Base-by-base conservation (phyloP, 2,888 invertebrate species). In the Ornithoptera alexandrae region DNA sequence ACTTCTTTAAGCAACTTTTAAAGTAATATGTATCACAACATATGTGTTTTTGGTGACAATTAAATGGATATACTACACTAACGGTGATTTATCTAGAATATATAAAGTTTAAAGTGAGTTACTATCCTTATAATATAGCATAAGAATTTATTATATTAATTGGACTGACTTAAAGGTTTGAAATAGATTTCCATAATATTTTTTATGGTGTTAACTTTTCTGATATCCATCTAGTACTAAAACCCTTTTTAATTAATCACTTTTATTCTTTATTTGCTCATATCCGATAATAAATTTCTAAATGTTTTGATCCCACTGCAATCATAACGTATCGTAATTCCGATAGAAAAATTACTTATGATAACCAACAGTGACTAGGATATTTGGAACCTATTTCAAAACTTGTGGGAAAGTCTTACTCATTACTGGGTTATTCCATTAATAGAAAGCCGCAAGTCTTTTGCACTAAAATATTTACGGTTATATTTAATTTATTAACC, bases 111-210 rank as follows among this genome's bases (percentile, higher is more conserved):
- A 72, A 86, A 84, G 82, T 87, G 87, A 82, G 83, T 78, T 75
- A 74, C 68, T 81, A 79, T 60, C 79, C 76, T 77, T 76, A 79
- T 77, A 77, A 75, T 68, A 62, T 73, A 82, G 82, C 78, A 83
- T 85, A 22, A 71, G 42, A 85, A 81, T 82, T 82, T 81, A 81
- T 77, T 75, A 77, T 76, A 83, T 80, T 79, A 80, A 82, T 79
- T 90, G 85, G 84, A 88, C 87, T 85, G 83, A 84, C 80, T 84
- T 81, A 81, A 87, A 46, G 88, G 84, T 87, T 89, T 89, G 90
- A 90, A 90, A 90, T 90, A 90, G 88, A 85, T 89, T 89, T 87
- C 84, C 79, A 67, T 65, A 70, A 66, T 67, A 67, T 67, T 67
- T 59, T 67, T 57, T 71, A 71, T 72, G 67, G 73, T 71, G 65